Base-by-base conservation (phyloP, 2,797 vertebrate genomes). In the Anableps anableps region DNA sequence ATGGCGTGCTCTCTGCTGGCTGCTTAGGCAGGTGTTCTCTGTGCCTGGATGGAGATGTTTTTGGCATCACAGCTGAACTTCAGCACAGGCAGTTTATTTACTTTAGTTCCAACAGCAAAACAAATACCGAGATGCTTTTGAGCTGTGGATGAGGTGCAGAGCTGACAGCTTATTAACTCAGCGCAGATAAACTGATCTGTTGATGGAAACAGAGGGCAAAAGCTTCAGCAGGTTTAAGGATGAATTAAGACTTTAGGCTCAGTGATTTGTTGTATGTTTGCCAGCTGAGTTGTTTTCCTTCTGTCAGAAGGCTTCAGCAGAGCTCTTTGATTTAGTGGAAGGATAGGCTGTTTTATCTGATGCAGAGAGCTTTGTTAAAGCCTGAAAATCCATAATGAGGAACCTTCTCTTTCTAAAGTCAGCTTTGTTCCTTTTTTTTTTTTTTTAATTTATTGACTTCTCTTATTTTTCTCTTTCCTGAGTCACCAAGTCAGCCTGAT, bases 351-450 rank as follows among this genome's bases (percentile, higher is more conserved):
- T 26, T 14, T 45, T 26, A 47, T 48, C 19, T 29, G 43, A 43
- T 8, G 51, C 41, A 14, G 72, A 77, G 43, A 34, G 7, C 43
- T 71, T 87, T 58, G 77, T 84, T 75, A 51, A 82, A 66, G 48
- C 41, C 6, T 1, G 23, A 16, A 68, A 48, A 70, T 71, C 51
- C 41, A 23, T n/a, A 45, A 31, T 0, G 14, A 78, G 36, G 53
- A 68, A 0, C n/a, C 31, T 51, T 5, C 29, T 47, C 36, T 84
- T 4, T 34, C 23, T 62, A 6, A 78, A 74, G 72, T 79, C 83
- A 60, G 36, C 29, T 2, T 23, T 75, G 36, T 75, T 19, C 41
- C 31, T 36, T 31, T 34, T 50, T n/a, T 76, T 2, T 60, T 64
- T 26, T n/a, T n/a, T n/a, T n/a, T n/a, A n/a, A n/a, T n/a, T 29